phyloP scores from a whole-genome alignment of 2,888 invertebrate species.

The Leptothorax acervorum region DNA sequence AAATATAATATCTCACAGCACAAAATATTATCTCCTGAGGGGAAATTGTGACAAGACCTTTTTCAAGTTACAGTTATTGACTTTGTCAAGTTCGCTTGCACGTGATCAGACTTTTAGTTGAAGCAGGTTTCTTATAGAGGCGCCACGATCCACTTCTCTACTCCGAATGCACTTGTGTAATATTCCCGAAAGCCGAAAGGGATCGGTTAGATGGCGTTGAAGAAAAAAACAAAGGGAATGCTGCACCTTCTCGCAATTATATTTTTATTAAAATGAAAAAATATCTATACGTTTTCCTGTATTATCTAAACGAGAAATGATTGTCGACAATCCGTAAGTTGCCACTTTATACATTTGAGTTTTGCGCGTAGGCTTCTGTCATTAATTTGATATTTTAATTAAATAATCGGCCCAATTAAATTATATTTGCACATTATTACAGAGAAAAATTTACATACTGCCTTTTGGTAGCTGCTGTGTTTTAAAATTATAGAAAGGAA shows the following conservation, averaged over 20 bases:
- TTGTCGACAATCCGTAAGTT: slow-evolving; percentile 17
- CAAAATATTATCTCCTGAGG: not conserved
- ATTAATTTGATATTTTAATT: not conserved
- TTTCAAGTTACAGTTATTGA: slow-evolving; percentile 25
- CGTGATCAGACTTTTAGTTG: slow-evolving; percentile 19
- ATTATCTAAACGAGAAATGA: slow-evolving; percentile 25
- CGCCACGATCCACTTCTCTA: not conserved
- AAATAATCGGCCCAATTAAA: not conserved
- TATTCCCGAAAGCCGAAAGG: not conserved
- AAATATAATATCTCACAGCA: not conserved
- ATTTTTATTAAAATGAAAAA: slow-evolving; percentile 5
- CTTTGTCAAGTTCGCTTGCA: not conserved
- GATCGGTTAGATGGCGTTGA: slow-evolving; percentile 10
- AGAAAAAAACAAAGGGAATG: slow-evolving; percentile 14
- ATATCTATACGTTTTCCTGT: not conserved
- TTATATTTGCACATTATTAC: not conserved
- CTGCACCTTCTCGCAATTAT: not conserved
- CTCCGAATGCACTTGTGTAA: not conserved
- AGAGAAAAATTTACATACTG: not conserved
- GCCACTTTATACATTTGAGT: not conserved
- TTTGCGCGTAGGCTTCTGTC: not conserved
- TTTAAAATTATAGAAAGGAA: not conserved
- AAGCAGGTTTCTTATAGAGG: not conserved
- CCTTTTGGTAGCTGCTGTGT: not conserved
- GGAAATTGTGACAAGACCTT: not conserved